A percentile compares a stretch with the other conserved stretches of the same genome.
These are phyloP conservation scores for Alauda arvensis DNA, from an alignment of 2,797 vertebrate genomes.

Conservation along the genomic window DNA sequence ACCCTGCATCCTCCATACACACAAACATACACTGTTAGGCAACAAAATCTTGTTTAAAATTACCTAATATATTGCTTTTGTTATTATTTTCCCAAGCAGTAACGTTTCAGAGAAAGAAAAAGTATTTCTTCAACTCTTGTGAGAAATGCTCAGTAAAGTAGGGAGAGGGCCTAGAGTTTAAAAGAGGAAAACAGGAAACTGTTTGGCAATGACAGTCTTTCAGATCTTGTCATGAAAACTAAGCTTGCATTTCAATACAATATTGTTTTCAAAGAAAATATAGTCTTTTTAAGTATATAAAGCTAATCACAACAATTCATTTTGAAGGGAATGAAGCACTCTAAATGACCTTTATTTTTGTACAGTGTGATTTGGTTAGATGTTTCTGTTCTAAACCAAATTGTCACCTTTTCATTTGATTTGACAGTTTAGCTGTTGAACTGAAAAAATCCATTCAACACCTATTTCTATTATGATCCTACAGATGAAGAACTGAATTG, in stretches of 20 bases:
- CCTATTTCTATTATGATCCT: slow-evolving; percentile 2
- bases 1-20: not conserved
- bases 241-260: not conserved
- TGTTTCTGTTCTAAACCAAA: not conserved
- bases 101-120: not conserved
- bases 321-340: not conserved
- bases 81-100: not conserved
- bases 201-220: not conserved
- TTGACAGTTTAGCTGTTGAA: slow-evolving; percentile 4
- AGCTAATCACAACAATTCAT: not conserved
- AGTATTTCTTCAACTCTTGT: not conserved
- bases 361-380: not conserved
- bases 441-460: not conserved
- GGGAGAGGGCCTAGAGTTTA: not conserved
- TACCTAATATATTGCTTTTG: not conserved
- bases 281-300: not conserved
- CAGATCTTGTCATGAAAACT: not conserved
- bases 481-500: not conserved
- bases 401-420: not conserved
- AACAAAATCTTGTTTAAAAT: not conserved
- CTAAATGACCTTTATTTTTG: not conserved
- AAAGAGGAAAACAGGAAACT: not conserved
- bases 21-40: not conserved
- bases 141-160: not conserved
- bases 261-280: not conserved